Evolutionary conservation across 2,113 vertebrate genomes (phyloP).

Genomic region (Leptobrachium leishanense): DNA sequence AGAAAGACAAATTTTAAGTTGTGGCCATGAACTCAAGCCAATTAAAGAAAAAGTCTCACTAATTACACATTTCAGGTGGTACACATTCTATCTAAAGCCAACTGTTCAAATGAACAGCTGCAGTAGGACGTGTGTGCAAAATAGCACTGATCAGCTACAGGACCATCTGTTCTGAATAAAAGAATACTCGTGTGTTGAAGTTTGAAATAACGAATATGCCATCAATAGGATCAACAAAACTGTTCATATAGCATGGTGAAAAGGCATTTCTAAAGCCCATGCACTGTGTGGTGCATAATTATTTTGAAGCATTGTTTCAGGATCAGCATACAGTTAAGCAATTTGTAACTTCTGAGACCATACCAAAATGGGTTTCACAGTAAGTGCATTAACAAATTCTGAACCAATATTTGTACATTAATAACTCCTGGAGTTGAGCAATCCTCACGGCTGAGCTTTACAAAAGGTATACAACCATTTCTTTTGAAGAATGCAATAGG

Average conservation of each 20-base stretch:
- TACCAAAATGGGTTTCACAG: constrained; percentile 69
- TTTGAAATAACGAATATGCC: constrained; percentile 67
- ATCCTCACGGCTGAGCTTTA: too few species aligned
- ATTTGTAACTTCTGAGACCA: constrained; percentile 63
- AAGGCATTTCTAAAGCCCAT: background rate
- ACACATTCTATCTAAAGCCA: constrained; percentile 67
- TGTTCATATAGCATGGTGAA: constrained; percentile 60
- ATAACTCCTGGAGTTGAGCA: too few species aligned
- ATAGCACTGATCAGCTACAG: constrained; percentile 63
- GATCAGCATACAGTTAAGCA: background rate
- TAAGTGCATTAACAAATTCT: background rate
- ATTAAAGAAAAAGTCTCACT: background rate
- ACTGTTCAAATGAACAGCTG: constrained; percentile 74
- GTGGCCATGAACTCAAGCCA: background rate
- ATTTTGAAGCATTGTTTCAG: background rate
- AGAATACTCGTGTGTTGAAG: constrained; percentile 65
- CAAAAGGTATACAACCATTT: too few species aligned
- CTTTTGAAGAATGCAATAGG: too few species aligned
- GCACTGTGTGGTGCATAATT: background rate
- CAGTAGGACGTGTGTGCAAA: constrained; percentile 63
- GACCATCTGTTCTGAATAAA: constrained; percentile 73
- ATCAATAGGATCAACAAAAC: constrained; percentile 65
- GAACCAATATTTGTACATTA: too few species aligned
- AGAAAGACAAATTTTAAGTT: background rate
- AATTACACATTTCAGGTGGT: constrained; percentile 67